Conservation (phyloP, 2,113 vertebrate species). For the Sturnira hondurensis region DNA sequence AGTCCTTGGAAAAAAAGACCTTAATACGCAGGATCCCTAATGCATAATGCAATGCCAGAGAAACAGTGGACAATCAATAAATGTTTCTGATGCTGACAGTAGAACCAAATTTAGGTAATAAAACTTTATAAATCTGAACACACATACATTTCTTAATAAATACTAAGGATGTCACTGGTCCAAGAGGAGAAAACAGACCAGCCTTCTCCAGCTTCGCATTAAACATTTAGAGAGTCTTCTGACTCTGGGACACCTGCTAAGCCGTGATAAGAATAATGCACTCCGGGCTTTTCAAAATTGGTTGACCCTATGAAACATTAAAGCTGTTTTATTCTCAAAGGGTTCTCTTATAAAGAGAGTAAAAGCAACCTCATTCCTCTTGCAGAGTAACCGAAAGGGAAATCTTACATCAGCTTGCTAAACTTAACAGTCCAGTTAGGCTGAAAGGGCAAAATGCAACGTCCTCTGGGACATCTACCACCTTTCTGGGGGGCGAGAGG, state of each 20-base stretch:
- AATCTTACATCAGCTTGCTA: constrained; percentile 38
- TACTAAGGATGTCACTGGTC: neutral
- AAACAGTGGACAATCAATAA: constrained; percentile 4
- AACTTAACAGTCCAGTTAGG: neutral
- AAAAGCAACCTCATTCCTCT: constrained; percentile 50
- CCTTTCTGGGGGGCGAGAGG: neutral
- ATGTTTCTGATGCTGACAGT: neutral
- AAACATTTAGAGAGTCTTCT: constrained; percentile 66
- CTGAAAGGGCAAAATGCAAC: neutral
- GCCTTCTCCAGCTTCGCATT: constrained; percentile 29
- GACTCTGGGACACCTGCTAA: constrained; percentile 45
- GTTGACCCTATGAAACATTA: constrained; percentile 68
- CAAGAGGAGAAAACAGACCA: constrained; percentile 5
- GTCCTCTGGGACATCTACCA: neutral
- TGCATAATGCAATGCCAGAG: constrained; percentile 13
- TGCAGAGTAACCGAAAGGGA: constrained; percentile 26
- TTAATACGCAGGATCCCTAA: neutral
- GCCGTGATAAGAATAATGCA: constrained; percentile 64
- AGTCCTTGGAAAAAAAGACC: neutral
- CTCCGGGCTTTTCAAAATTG: constrained; percentile 42
- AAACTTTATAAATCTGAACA: constrained; percentile 33
- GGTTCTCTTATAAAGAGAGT: constrained; percentile 30
- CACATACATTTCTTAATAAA: constrained; percentile 37
- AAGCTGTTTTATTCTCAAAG: constrained; percentile 58
- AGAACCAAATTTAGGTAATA: constrained; percentile 32